phyloP scores from a whole-genome alignment of 2,113 vertebrate species.

The Macquaria australasica region DNA sequence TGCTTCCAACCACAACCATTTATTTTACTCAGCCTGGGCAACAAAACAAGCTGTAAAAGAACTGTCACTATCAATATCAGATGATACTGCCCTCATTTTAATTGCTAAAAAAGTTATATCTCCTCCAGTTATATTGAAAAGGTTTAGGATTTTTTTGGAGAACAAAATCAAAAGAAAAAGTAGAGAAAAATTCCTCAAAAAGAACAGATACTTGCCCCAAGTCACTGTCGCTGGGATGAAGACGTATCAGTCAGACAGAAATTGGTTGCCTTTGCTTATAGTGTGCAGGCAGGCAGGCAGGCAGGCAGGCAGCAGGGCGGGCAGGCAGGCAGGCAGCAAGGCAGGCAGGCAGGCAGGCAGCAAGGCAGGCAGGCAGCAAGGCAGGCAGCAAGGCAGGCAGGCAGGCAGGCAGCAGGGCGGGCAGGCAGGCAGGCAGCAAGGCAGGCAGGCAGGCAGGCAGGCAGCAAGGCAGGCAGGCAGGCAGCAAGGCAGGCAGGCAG shows the following conservation, averaged over 20 bases:
- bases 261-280: conserved; percentile 30
- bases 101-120: neutral
- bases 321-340: neutral
- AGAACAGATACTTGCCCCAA: neutral
- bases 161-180: neutral
- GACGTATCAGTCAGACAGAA: conserved; percentile 39
- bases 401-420: conserved; percentile 17
- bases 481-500: conserved; percentile 15
- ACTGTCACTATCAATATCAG: neutral
- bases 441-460: conserved; percentile 5
- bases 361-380: neutral
- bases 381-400: conserved; percentile 12
- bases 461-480: conserved; percentile 23
- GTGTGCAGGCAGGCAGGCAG: conserved; percentile 15
- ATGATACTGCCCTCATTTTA: neutral
- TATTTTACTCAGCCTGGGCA: neutral
- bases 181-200: neutral
- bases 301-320: conserved; percentile 22
- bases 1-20: neutral
- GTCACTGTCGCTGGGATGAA: neutral
- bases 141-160: conserved; percentile 10
- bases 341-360: conserved; percentile 11
- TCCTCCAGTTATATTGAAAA: conserved; percentile 34
- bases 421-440: conserved; percentile 12
- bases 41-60: neutral